phyloP scores from a whole-genome alignment of 2,888 invertebrate species.

The Rhodophaea formosa region DNA sequence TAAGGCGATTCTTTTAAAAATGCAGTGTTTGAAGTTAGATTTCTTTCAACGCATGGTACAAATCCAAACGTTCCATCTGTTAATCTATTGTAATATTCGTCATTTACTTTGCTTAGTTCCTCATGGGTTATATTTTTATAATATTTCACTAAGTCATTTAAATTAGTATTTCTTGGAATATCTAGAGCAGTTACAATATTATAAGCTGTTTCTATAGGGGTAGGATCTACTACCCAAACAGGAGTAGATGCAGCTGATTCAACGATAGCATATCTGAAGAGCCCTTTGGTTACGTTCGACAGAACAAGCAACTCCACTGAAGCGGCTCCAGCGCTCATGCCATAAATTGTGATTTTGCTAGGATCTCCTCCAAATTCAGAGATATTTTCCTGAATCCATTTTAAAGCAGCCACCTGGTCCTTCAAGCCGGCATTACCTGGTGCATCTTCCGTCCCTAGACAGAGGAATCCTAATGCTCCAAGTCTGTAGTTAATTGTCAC shows the following conservation, averaged over 20 bases:
- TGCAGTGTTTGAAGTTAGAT: conserved; percentile 24
- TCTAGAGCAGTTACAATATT: conserved; percentile 27
- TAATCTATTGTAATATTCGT: conserved; percentile 34
- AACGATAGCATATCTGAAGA: conserved; percentile 42
- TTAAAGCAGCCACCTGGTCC: conserved; percentile 43
- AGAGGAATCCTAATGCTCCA: conserved; percentile 42
- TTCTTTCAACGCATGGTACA: conserved; percentile 41
- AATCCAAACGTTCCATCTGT: conserved; percentile 44
- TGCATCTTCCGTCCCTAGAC: conserved; percentile 39
- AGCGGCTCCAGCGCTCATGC: conserved; percentile 50
- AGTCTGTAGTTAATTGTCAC: conserved; percentile 45
- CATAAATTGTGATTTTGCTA: conserved; percentile 44
- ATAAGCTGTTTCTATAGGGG: conserved; percentile 36
- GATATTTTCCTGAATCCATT: conserved; percentile 44
- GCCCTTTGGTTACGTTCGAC: conserved; percentile 37
- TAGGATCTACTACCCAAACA: conserved; percentile 35
- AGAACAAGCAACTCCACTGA: conserved; percentile 40
- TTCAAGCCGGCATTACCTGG: conserved; percentile 48
- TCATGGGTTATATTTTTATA: conserved; percentile 31
- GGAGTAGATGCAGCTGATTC: conserved; percentile 38
- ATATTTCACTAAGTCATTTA: conserved; percentile 26
- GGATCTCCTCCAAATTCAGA: conserved; percentile 46
- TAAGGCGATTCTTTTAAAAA: conserved; percentile 33
- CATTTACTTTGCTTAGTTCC: conserved; percentile 31
- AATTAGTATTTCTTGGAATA: conserved; percentile 23